phyloP scores from a whole-genome alignment of 2,888 invertebrate species.

The Megastigmus dorsalis region DNA sequence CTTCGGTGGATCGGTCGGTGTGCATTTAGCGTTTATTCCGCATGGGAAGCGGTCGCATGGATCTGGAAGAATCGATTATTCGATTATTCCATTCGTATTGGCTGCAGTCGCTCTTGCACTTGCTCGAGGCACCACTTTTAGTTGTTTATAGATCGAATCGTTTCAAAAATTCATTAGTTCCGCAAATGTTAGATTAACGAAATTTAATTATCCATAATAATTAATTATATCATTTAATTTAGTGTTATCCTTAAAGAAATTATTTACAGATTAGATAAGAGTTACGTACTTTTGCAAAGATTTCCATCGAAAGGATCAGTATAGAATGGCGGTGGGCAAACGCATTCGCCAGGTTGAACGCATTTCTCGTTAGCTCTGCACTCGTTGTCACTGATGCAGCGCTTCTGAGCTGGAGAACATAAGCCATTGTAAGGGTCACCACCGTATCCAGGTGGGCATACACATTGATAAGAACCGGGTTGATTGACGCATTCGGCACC shows the following conservation, averaged over 20 bases:
- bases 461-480: slow-evolving; percentile 85
- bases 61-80: slow-evolving; percentile 67
- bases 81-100: too few relatives aligned
- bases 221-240: background rate
- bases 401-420: slow-evolving; percentile 88
- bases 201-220: too few relatives aligned
- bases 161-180: too few relatives aligned
- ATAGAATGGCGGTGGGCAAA: slow-evolving; percentile 93
- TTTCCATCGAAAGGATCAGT: slow-evolving; percentile 87
- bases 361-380: slow-evolving; percentile 92
- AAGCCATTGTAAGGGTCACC: slow-evolving; percentile 89
- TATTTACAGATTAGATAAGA: background rate
- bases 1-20: slow-evolving; percentile 90
- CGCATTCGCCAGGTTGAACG: slow-evolving; percentile 92
- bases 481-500: slow-evolving; percentile 91
- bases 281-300: slow-evolving; percentile 86
- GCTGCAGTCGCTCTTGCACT: too few relatives aligned
- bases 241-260: background rate
- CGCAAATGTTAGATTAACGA: too few relatives aligned
- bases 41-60: slow-evolving; percentile 93
- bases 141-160: too few relatives aligned
- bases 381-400: slow-evolving; percentile 88
- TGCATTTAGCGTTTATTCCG: slow-evolving; percentile 92
- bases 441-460: slow-evolving; percentile 87
- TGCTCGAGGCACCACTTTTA: too few relatives aligned